A percentile compares a stretch with the other conserved stretches of the same genome.
phyloP scores from a whole-genome alignment of 1,140 invertebrate species.

The Elymnias hypermnestra region DNA sequence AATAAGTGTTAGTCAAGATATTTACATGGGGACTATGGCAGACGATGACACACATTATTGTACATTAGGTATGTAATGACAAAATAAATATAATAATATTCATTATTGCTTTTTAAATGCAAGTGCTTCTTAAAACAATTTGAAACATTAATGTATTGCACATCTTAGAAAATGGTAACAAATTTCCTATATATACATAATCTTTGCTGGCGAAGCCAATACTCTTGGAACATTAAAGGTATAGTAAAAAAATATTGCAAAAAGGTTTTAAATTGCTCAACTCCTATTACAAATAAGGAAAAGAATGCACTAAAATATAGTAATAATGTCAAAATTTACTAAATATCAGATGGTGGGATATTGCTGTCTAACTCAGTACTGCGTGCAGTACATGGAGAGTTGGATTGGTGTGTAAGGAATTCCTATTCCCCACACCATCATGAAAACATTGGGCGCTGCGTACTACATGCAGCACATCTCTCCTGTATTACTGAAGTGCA shows the following conservation, averaged over 20 bases:
- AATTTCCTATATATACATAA: too few species aligned
- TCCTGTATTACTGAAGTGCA: constrained; percentile 31
- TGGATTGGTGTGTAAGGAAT: constrained; percentile 92
- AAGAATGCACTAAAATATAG: not conserved
- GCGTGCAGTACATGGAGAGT: constrained; percentile 77
- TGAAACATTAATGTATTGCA: too few species aligned
- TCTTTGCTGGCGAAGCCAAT: too few species aligned
- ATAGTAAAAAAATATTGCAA: too few species aligned
- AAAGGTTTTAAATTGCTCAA: too few species aligned
- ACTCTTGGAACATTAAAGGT: too few species aligned
- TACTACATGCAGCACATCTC: constrained; percentile 66
- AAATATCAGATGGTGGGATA: constrained; percentile 67
- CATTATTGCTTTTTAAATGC: too few species aligned
- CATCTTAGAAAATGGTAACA: too few species aligned
- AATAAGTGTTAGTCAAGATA: constrained; percentile 76
- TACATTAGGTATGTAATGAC: constrained; percentile 82
- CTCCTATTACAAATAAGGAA: too few species aligned
- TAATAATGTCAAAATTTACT: not conserved
- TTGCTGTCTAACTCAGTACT: constrained; percentile 87
- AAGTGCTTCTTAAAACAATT: too few species aligned
- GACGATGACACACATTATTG: constrained; percentile 90
- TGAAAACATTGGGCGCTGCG: constrained; percentile 89
- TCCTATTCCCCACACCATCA: constrained; percentile 86
- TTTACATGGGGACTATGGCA: constrained; percentile 81
- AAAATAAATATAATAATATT: too few species aligned